These are phyloP conservation scores for Drosophila sp. DNA, from an alignment of 1,140 invertebrate species.

Conservation along the genomic window DNA sequence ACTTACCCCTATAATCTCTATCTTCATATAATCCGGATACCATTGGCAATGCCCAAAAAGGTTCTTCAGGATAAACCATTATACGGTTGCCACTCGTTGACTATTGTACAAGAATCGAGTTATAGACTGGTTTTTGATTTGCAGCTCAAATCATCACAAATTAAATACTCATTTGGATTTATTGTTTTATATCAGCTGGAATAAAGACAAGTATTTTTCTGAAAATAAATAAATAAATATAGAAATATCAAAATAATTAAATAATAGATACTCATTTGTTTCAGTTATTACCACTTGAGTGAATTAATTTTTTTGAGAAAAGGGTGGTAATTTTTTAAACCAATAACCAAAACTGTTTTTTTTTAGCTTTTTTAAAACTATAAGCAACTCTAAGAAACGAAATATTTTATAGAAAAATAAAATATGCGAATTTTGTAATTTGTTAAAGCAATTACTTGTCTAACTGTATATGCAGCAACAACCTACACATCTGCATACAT, in stretches of 20 bases:
- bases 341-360: too few species aligned
- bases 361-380: too few species aligned
- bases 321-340: too few species aligned
- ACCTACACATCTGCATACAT: conserved; percentile 9
- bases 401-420: too few species aligned
- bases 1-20: conserved; percentile 75
- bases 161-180: conserved; percentile 21
- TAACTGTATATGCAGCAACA: not conserved
- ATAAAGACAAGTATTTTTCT: conserved; percentile 10
- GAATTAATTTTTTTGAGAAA: too few species aligned
- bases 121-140: conserved; percentile 14
- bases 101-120: conserved; percentile 27
- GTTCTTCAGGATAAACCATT: conserved; percentile 83
- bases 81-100: conserved; percentile 41
- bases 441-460: not conserved
- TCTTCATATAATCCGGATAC: conserved; percentile 81
- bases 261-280: too few species aligned
- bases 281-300: too few species aligned
- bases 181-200: conserved; percentile 12
- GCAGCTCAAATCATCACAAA: conserved; percentile 43
- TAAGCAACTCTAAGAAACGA: too few species aligned
- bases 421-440: not conserved
- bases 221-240: conserved; percentile 2
- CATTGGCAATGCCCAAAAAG: conserved; percentile 81
- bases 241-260: not conserved